Percentiles rank a stretch among this genome's conserved stretches.
phyloP scores from a whole-genome alignment of 2,888 invertebrate genomes.

The Peribatodes rhomboidaria region DNA sequence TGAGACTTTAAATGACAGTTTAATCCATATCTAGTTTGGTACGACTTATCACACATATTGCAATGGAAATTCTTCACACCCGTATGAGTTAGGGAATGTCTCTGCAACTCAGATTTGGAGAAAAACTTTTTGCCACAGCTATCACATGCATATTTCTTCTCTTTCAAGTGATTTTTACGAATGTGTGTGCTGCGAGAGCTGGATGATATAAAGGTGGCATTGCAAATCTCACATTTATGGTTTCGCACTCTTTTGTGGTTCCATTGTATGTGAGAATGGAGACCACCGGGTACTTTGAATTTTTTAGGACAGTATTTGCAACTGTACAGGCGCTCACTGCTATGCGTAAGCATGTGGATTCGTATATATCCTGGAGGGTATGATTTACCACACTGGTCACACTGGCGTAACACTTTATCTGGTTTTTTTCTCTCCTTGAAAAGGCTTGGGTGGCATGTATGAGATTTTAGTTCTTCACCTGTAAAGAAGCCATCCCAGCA shows the following conservation, averaged over 20 bases:
- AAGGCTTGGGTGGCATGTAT: conserved; percentile 70
- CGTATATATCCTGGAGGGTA: conserved; percentile 80
- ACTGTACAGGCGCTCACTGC: conserved; percentile 72
- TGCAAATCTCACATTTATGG: conserved; percentile 81
- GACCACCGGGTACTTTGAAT: conserved; percentile 80
- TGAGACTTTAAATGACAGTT: conserved; percentile 83
- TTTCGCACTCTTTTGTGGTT: conserved; percentile 80
- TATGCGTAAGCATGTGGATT: conserved; percentile 81
- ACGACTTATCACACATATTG: conserved; percentile 80
- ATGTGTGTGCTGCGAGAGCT: conserved; percentile 80
- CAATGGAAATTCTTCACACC: conserved; percentile 83
- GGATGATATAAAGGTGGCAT: conserved; percentile 80
- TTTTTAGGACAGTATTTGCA: conserved; percentile 82
- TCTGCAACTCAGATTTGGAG: conserved; percentile 77
- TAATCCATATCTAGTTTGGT: conserved; percentile 80
- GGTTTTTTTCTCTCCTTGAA: conserved; percentile 64
- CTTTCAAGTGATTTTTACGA: conserved; percentile 80
- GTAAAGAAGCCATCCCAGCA: conserved; percentile 80
- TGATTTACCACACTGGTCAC: conserved; percentile 83
- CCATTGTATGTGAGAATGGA: conserved; percentile 80
- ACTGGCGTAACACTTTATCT: conserved; percentile 69
- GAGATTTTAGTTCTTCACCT: conserved; percentile 61
- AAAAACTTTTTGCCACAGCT: conserved; percentile 80
- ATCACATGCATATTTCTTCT: conserved; percentile 80
- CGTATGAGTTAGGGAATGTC: conserved; percentile 79